Evolutionary conservation across 2,797 vertebrate genomes (phyloP), one percentile per base, ranked within the genome.

Genomic region (Xerus rutilus): DNA sequence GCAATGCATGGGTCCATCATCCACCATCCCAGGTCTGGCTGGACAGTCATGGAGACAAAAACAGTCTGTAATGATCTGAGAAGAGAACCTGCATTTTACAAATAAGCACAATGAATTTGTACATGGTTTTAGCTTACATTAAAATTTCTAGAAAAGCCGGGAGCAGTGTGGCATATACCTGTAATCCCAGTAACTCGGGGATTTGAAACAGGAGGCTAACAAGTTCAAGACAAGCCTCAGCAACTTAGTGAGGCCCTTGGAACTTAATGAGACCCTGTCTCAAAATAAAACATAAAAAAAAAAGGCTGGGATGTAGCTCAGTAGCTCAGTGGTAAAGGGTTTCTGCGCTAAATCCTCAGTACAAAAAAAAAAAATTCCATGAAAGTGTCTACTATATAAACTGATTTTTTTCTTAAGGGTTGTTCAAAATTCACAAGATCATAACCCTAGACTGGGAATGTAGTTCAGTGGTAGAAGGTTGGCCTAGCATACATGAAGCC

Each of bases 1-100:
- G 59, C 21, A 62, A 23, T 6, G 6, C 21, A 13, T 11, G 14
- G 18, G 4, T 76, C 64, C 30, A 67, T 65, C 73, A 49, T 13
- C 59, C 13, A 35, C 18, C 32, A 8, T 23, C 39, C 20, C 0
- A 1, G 0, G 0, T 35, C 18, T 78, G 0, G 0, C 54, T 35
- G 76, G 35, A 47, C 9, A 7, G 39, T 43, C n/a, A 12, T 1
- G 5, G 30, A 69, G 25, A 78, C 47, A 30, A 49, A 89, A 64
- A 30, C 52, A 4, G 67, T 25, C 39, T 52, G 47, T 30, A 18
- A 21, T 52, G 3, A 62, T 39, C 83, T 59, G 39, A 69, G 25
- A 69, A 54, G 4, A 82, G 43, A 43, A n/a, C 5, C 20, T 49
- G 35, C 23, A 39, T 64, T 77, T 89, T 57, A 88, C 74, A 73